These are phyloP conservation scores for Dicerorhinus sumatrensis DNA, from an alignment of 2,113 vertebrate species.

Conservation along the genomic window DNA sequence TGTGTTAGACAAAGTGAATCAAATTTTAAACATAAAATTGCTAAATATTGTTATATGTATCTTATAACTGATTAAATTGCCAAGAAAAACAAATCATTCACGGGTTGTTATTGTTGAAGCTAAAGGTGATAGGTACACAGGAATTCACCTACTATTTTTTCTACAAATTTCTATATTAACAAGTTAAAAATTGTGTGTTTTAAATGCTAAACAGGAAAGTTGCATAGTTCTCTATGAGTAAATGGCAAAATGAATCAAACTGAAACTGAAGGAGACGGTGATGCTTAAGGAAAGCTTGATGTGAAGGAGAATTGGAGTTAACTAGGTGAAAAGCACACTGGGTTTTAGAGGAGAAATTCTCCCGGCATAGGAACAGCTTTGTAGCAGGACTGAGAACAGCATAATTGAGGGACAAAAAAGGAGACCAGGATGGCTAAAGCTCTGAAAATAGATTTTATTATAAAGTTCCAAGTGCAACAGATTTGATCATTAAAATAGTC, in stretches of 20 bases:
- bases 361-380: not conserved
- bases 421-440: not conserved
- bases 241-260: not conserved
- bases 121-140: not conserved
- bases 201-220: not conserved
- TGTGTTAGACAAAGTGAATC: not conserved
- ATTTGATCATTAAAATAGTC: conserved; percentile 30
- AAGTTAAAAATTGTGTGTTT: not conserved
- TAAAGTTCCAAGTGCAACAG: not conserved
- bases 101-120: not conserved
- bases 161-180: not conserved
- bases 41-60: not conserved
- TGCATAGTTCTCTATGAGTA: not conserved
- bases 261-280: not conserved
- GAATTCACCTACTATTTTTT: not conserved
- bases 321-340: not conserved
- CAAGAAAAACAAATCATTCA: not conserved
- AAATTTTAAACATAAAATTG: not conserved
- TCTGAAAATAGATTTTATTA: conserved; percentile 30
- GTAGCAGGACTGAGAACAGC: not conserved
- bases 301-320: not conserved
- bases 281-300: not conserved
- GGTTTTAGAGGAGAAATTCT: not conserved
- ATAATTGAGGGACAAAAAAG: not conserved
- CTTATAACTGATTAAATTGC: not conserved